phyloP scores from a whole-genome alignment of 2,888 invertebrate genomes.

The Sinodicranocentrus sp. region DNA sequence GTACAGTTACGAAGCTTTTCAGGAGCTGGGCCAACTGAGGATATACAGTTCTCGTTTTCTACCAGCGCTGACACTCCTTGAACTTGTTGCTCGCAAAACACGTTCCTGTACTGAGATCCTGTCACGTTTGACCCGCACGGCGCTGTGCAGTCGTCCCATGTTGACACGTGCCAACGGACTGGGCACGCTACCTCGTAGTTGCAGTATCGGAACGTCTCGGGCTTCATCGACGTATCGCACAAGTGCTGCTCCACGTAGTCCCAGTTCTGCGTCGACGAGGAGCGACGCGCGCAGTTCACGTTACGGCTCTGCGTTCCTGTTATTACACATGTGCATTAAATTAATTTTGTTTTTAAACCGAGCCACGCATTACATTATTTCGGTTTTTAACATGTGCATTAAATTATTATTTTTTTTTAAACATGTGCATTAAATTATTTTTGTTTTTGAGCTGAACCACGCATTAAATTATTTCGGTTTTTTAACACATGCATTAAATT shows the following conservation, averaged over 20 bases:
- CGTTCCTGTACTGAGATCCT: constrained; percentile 78
- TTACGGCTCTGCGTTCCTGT: constrained; percentile 21
- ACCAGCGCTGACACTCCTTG: constrained; percentile 87
- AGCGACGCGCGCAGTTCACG: constrained; percentile 50
- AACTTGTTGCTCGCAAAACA: constrained; percentile 90
- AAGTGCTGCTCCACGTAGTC: constrained; percentile 86
- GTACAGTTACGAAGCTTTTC: constrained; percentile 86
- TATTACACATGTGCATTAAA: too few relatives aligned
- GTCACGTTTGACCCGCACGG: constrained; percentile 83
- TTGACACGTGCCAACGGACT: constrained; percentile 86
- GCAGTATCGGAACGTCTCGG: constrained; percentile 85
- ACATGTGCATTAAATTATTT: too few relatives aligned
- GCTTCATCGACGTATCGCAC: constrained; percentile 88
- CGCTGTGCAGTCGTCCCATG: constrained; percentile 90
- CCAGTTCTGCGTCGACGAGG: constrained; percentile 79
- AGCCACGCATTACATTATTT: too few relatives aligned
- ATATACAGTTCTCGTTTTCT: constrained; percentile 80
- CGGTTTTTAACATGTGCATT: too few relatives aligned
- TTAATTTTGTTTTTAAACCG: too few relatives aligned
- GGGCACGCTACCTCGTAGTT: constrained; percentile 86
- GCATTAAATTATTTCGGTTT: too few relatives aligned
- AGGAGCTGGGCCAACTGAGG: constrained; percentile 80
- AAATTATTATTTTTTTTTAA: too few relatives aligned
- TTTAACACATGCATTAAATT: too few relatives aligned
- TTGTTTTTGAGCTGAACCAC: too few relatives aligned